phyloP scores from a whole-genome alignment of 2,797 vertebrate genomes.

The Dromococcyx pavoninus region DNA sequence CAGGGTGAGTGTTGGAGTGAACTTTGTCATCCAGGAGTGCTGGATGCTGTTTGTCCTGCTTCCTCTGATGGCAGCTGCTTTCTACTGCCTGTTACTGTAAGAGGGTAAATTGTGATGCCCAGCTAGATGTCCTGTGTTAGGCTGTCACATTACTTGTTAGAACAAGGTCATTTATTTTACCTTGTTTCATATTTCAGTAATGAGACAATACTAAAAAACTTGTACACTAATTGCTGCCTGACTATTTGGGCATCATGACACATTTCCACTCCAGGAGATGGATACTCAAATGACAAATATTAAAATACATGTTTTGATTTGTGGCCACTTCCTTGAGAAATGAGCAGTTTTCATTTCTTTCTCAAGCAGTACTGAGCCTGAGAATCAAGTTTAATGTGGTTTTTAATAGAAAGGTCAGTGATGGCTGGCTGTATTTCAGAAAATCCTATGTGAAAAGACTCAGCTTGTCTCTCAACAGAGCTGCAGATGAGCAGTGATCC shows the following conservation, averaged over 20 bases:
- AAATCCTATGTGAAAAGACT: constrained; percentile 40
- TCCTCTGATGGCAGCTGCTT: not conserved
- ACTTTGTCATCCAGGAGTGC: not conserved
- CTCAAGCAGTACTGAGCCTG: constrained; percentile 39
- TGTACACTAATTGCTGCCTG: not conserved
- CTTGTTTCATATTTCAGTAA: not conserved
- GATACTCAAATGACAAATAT: not conserved
- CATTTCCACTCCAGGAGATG: not conserved
- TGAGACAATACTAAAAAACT: not conserved
- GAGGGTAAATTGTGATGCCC: not conserved
- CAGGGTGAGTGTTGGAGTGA: not conserved
- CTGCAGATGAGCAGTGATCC: constrained; percentile 19
- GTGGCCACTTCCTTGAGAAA: constrained; percentile 34
- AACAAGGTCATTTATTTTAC: not conserved
- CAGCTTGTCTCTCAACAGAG: not conserved
- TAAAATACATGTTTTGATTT: not conserved
- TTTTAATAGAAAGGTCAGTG: constrained; percentile 63
- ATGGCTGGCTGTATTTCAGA: constrained; percentile 45
- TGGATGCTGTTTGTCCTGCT: not conserved
- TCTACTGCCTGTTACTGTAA: not conserved
- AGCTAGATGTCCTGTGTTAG: not conserved
- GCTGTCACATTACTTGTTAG: not conserved
- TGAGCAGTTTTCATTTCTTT: constrained; percentile 6
- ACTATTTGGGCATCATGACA: not conserved
- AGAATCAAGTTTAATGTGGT: constrained; percentile 32